A percentile compares a stretch with the other conserved stretches of the same genome.
These are phyloP conservation scores for Hirtodrosophila trivittata DNA, from an alignment of 2,888 invertebrate species.

Conservation along the genomic window DNA sequence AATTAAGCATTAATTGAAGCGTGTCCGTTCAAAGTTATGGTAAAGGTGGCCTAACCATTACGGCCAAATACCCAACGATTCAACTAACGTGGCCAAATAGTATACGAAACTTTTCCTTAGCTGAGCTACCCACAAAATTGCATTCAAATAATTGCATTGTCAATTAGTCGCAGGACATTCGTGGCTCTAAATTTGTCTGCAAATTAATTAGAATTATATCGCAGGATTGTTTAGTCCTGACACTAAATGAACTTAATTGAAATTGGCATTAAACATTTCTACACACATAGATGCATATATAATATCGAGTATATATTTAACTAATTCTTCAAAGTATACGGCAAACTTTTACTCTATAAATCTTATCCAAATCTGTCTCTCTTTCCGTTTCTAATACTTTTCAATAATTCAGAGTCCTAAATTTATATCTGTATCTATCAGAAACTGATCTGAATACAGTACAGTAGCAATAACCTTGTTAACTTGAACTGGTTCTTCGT, in stretches of 20 bases:
- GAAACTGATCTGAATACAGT: no score
- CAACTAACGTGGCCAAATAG: conserved; percentile 1
- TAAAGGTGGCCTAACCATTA: not conserved
- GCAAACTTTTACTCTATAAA: no score
- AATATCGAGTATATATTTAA: no score
- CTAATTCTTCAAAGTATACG: no score
- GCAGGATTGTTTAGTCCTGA: conserved; percentile 33
- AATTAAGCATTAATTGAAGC: conserved; percentile 75
- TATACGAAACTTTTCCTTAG: conserved; percentile 6
- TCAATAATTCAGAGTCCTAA: no score
- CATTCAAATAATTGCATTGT: conserved; percentile 58
- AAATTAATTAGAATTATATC: conserved; percentile 73
- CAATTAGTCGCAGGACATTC: conserved; percentile 55
- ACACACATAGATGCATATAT: not conserved
- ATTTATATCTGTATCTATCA: no score
- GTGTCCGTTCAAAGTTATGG: conserved; percentile 25
- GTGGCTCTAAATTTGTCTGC: conserved; percentile 53
- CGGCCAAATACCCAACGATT: not conserved
- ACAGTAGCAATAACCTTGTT: no score
- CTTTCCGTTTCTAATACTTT: no score
- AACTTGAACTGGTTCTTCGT: no score
- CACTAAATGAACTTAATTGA: conserved; percentile 62
- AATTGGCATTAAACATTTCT: conserved; percentile 47
- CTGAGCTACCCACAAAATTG: conserved; percentile 36
- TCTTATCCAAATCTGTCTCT: no score